phyloP scores from a whole-genome alignment of 2,888 invertebrate genomes.

The Gymnosoma rotundatum region DNA sequence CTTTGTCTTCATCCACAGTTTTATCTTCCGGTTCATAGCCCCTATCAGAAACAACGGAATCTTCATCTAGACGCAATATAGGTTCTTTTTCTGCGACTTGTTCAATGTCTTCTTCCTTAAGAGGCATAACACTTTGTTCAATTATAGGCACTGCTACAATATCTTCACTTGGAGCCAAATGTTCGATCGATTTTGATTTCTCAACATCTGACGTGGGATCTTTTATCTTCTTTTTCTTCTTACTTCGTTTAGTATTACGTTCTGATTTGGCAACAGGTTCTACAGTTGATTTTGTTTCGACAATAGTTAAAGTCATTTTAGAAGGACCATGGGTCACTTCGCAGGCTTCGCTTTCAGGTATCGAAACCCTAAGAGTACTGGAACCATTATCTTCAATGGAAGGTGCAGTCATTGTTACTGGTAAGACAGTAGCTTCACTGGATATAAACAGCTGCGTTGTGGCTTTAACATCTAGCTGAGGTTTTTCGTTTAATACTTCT shows the following conservation, averaged over 20 bases:
- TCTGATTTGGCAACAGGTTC: conserved; percentile 36
- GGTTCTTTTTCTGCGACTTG: conserved; percentile 11
- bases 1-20: conserved; percentile 82
- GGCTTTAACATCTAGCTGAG: conserved; percentile 74
- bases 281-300: conserved; percentile 74
- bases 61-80: conserved; percentile 49
- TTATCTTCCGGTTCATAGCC: conserved; percentile 89
- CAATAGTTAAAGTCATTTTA: conserved; percentile 80
- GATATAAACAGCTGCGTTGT: conserved; percentile 80
- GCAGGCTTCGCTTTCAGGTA: conserved; percentile 64
- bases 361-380: conserved; percentile 77
- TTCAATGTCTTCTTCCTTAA: conserved; percentile 30
- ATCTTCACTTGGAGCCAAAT: conserved; percentile 75
- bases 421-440: conserved; percentile 76
- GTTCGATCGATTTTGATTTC: conserved; percentile 76
- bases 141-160: conserved; percentile 75
- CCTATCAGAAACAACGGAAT: conserved; percentile 71
- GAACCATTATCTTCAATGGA: conserved; percentile 81
- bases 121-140: conserved; percentile 6
- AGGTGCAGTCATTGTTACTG: conserved; percentile 79
- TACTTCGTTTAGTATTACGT: conserved; percentile 84
- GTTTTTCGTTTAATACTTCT: conserved; percentile 50
- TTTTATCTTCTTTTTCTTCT: conserved; percentile 86
- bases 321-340: conserved; percentile 9
- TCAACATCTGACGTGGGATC: conserved; percentile 31